A percentile compares a stretch with the other conserved stretches of the same genome.
Conservation (phyloP, 2,797 vertebrate genomes). For the Hirundo rustica region DNA sequence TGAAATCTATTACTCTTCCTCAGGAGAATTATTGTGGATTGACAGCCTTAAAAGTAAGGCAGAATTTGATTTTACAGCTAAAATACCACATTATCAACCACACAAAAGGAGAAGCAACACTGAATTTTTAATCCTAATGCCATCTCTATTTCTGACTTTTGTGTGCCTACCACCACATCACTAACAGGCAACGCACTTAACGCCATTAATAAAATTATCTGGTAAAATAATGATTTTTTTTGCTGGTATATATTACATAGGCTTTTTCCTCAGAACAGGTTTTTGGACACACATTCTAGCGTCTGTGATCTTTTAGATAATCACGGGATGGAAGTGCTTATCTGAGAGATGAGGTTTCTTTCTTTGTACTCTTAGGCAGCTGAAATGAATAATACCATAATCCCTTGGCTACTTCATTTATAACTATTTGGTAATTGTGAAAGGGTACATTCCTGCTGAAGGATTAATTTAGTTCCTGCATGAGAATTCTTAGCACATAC, state of each 20-base stretch:
- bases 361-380: conserved; percentile 26
- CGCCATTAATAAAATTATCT: background rate
- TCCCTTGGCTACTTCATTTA: conserved; percentile 50
- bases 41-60: background rate
- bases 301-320: background rate
- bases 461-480: conserved; percentile 50
- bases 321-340: conserved; percentile 10
- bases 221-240: background rate
- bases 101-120: background rate
- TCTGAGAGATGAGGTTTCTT: conserved; percentile 43
- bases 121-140: background rate
- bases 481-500: conserved; percentile 32
- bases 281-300: background rate
- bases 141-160: background rate
- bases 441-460: conserved; percentile 46
- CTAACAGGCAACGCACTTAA: background rate
- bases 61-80: background rate
- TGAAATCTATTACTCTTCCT: background rate
- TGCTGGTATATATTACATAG: background rate
- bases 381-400: conserved; percentile 66
- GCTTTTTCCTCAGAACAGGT: background rate
- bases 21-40: background rate
- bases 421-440: conserved; percentile 60
- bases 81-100: background rate
- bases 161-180: background rate